A percentile compares a stretch with the other conserved stretches of the same genome.
Conservation (phyloP, 2,797 vertebrate genomes). For the Etheostoma nigrum region DNA sequence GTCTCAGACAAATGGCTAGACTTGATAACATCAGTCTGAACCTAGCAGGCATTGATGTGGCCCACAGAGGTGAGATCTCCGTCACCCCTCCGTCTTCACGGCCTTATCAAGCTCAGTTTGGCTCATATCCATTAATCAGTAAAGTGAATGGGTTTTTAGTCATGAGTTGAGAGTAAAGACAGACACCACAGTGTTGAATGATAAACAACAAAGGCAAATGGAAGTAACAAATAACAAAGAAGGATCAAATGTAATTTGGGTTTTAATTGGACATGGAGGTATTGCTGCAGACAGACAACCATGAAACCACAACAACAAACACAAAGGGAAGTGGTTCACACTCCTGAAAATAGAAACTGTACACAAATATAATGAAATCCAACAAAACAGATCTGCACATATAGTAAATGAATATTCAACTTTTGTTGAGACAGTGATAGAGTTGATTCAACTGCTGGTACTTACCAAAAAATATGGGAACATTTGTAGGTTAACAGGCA, state of each 20-base stretch:
- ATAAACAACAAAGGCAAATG: conserved; percentile 31
- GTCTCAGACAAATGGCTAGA: conserved; percentile 39
- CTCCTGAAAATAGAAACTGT: background rate
- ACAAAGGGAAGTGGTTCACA: background rate
- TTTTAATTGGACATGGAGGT: background rate
- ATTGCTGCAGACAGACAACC: background rate
- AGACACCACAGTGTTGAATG: conserved; percentile 15
- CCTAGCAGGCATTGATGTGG: background rate
- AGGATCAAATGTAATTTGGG: background rate
- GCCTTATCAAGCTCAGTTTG: conserved; percentile 29
- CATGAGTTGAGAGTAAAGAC: conserved; percentile 1
- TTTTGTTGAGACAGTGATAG: background rate
- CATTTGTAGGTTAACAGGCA: background rate
- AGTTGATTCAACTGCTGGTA: background rate
- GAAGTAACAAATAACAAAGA: background rate
- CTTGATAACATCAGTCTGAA: conserved; percentile 13
- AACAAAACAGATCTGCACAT: background rate
- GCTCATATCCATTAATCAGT: conserved; percentile 18
- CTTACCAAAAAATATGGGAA: background rate
- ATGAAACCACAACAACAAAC: too few species aligned
- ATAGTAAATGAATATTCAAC: background rate
- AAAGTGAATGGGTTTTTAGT: conserved; percentile 15
- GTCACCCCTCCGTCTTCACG: conserved; percentile 29
- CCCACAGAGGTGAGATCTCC: background rate
- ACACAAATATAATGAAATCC: background rate